Evolutionary conservation across 1,140 invertebrate genomes (phyloP).

Genomic region (Copidosoma floridanum): DNA sequence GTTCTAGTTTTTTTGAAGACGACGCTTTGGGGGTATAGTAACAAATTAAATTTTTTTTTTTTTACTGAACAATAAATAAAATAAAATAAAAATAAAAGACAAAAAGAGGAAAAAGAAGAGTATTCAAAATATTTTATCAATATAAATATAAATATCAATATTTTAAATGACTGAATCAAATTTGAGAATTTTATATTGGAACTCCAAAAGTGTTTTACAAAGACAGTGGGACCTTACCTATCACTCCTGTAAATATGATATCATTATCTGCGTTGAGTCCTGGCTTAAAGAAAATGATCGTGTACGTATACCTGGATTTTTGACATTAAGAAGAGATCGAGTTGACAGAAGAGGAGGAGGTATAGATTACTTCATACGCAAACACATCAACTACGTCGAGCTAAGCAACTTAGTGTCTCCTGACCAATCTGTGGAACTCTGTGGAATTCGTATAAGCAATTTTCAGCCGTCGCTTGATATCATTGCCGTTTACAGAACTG

Average conservation of each 20-base stretch:
- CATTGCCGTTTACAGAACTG: not conserved
- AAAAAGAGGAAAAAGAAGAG: too few relatives aligned
- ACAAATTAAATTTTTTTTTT: too few relatives aligned
- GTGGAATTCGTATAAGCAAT: not conserved
- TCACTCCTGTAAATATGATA: not conserved
- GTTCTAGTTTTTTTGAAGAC: too few relatives aligned
- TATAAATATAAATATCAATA: too few relatives aligned
- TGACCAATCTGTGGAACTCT: not conserved
- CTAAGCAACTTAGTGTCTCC: not conserved
- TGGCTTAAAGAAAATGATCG: not conserved
- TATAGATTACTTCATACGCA: not conserved
- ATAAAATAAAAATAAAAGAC: not conserved
- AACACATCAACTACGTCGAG: constrained; percentile 1
- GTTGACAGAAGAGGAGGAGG: constrained; percentile 2
- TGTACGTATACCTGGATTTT: not conserved
- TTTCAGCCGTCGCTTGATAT: not conserved
- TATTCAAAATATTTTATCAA: too few relatives aligned
- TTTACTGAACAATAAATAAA: not conserved
- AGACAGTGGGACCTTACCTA: not conserved
- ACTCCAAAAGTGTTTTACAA: not conserved
- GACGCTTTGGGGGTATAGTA: too few relatives aligned
- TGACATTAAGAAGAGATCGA: not conserved
- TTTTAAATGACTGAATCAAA: too few relatives aligned
- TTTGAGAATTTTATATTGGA: not conserved
- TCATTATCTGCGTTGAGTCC: not conserved